These are phyloP conservation scores for Oscheius sp. DNA, from an alignment of 1,140 invertebrate species.

Conservation along the genomic window DNA sequence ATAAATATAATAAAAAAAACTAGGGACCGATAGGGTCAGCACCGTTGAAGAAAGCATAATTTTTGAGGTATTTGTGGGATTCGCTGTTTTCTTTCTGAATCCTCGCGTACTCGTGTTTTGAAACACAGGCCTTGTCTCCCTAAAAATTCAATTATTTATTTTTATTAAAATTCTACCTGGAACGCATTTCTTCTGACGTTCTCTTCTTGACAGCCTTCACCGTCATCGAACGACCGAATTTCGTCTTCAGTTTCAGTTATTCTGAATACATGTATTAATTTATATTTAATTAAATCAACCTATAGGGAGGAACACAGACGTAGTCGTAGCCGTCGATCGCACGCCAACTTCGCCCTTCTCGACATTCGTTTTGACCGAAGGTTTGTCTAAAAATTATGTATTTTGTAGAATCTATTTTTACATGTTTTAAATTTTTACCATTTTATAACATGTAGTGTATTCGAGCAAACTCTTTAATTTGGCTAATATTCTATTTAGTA, in stretches of 20 bases:
- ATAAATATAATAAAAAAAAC: background rate
- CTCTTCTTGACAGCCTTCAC: conserved; percentile 15
- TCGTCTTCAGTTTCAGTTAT: conserved; percentile 36
- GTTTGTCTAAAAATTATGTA: conserved; percentile 39
- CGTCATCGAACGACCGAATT: conserved; percentile 14
- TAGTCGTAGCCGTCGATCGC: conserved; percentile 52
- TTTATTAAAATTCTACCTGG: background rate
- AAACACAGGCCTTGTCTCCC: conserved; percentile 14
- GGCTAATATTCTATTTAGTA: too few species aligned
- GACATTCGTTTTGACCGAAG: conserved; percentile 47
- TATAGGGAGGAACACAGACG: conserved; percentile 41
- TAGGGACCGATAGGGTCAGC: conserved; percentile 43
- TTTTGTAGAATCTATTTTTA: too few species aligned
- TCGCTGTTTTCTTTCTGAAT: conserved; percentile 42
- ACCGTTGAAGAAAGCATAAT: conserved; percentile 54
- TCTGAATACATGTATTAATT: conserved; percentile 19
- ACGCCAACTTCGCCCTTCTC: conserved; percentile 44
- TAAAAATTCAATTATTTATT: background rate
- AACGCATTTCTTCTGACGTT: conserved; percentile 22
- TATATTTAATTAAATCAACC: conserved; percentile 39
- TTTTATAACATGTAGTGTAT: too few species aligned
- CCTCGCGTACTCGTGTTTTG: conserved; percentile 9
- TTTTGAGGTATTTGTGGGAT: conserved; percentile 38
- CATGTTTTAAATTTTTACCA: too few species aligned
- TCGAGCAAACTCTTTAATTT: too few species aligned